Evolutionary conservation across 1,140 invertebrate genomes (phyloP).

Genomic region (Octopus bimaculoides): DNA sequence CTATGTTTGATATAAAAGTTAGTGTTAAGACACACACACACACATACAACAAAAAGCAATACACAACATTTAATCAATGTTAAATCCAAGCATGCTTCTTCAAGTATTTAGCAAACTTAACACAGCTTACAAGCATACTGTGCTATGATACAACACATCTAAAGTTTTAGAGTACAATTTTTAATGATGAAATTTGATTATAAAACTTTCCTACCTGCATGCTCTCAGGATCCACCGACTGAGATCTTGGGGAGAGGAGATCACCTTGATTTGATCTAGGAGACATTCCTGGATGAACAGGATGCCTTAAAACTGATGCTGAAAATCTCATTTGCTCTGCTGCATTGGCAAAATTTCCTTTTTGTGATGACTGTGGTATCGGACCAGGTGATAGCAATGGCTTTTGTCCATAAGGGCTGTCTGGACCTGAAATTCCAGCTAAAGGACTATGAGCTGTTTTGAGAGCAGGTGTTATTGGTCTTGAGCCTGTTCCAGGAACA

Average conservation of each 20-base stretch:
- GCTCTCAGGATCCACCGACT: background rate
- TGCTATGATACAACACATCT: too few relatives aligned
- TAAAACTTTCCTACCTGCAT: conserved; percentile 2
- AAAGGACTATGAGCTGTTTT: conserved; percentile 8
- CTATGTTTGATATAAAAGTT: too few relatives aligned
- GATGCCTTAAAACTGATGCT: background rate
- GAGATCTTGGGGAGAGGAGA: background rate
- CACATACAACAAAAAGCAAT: conserved; percentile 1
- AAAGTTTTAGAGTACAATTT: background rate
- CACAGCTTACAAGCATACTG: background rate
- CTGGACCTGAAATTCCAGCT: background rate
- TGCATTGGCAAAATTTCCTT: background rate
- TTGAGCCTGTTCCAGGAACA: conserved; percentile 5
- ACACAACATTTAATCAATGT: background rate
- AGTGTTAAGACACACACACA: background rate
- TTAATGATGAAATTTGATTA: background rate
- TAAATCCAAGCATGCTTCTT: background rate
- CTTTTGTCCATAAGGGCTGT: background rate
- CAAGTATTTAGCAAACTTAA: too few relatives aligned
- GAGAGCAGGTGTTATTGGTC: conserved; percentile 5
- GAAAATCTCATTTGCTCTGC: conserved; percentile 8
- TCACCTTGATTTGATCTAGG: background rate
- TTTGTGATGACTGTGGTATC: background rate
- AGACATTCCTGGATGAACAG: background rate
- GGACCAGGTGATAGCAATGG: conserved; percentile 2